Conservation (phyloP, 2,113 vertebrate species). For the Hippoglossus stenolepis region DNA sequence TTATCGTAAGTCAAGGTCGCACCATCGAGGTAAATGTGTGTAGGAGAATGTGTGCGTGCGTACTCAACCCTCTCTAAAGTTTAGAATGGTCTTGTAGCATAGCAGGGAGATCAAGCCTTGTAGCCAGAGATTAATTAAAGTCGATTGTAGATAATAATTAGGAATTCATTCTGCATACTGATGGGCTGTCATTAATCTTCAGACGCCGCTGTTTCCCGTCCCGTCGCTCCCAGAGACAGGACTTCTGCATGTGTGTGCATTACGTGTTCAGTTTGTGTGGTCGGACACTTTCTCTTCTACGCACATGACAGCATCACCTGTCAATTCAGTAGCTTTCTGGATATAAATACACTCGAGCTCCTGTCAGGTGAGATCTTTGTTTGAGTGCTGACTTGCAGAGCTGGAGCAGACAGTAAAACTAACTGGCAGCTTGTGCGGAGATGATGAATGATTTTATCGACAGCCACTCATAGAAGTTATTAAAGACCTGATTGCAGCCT, state of each 20-base stretch:
- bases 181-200: conserved; percentile 44
- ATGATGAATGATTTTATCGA: conserved; percentile 10
- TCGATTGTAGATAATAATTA: conserved; percentile 68
- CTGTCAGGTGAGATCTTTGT: not conserved
- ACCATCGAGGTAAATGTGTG: not conserved
- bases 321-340: not conserved
- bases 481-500: conserved; percentile 20
- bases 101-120: conserved; percentile 37
- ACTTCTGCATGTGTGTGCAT: not conserved
- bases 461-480: conserved; percentile 12
- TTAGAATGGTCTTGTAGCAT: conserved; percentile 43
- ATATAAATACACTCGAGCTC: conserved; percentile 1
- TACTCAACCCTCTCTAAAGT: conserved; percentile 23
- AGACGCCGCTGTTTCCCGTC: conserved; percentile 5
- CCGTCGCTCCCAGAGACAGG: not conserved
- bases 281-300: not conserved
- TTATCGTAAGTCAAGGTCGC: conserved; percentile 53
- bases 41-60: not conserved
- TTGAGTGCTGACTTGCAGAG: conserved; percentile 3
- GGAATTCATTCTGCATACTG: conserved; percentile 56
- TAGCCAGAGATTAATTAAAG: conserved; percentile 67
- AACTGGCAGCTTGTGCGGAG: not conserved
- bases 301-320: not conserved
- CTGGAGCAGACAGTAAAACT: not conserved
- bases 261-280: not conserved